phyloP scores from a whole-genome alignment of 2,797 vertebrate genomes.

The Arremon aurantiirostris region DNA sequence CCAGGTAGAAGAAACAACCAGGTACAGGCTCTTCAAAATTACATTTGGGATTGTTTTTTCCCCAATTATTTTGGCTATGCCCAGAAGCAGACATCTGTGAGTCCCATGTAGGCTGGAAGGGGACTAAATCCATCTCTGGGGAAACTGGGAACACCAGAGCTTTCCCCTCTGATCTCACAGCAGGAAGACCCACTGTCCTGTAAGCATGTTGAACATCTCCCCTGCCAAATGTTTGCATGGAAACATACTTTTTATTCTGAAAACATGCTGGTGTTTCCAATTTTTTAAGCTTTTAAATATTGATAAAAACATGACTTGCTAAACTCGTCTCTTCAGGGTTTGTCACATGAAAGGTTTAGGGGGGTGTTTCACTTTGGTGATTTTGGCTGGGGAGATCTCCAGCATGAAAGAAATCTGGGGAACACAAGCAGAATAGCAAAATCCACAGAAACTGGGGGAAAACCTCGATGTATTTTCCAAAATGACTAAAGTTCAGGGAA shows the following conservation, averaged over 20 bases:
- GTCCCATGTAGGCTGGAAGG: accelerated
- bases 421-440: neutral
- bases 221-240: neutral
- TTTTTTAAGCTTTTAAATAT: neutral
- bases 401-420: neutral
- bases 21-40: neutral
- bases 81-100: neutral
- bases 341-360: neutral
- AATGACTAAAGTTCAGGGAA: neutral
- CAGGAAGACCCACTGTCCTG: neutral
- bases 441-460: accelerated
- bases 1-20: neutral
- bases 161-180: neutral
- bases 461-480: neutral
- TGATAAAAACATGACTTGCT: neutral
- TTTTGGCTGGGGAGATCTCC: neutral
- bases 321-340: neutral
- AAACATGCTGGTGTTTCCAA: neutral
- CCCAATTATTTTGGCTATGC: neutral
- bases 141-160: neutral
- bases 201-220: neutral
- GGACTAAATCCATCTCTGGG: neutral
- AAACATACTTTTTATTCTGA: neutral
- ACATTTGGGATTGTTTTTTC: neutral
- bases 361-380: neutral